Evolutionary conservation across 2,113 vertebrate species (phyloP), one percentile per base, ranked within the genome.

Genomic region (Cryptotis parvus): DNA sequence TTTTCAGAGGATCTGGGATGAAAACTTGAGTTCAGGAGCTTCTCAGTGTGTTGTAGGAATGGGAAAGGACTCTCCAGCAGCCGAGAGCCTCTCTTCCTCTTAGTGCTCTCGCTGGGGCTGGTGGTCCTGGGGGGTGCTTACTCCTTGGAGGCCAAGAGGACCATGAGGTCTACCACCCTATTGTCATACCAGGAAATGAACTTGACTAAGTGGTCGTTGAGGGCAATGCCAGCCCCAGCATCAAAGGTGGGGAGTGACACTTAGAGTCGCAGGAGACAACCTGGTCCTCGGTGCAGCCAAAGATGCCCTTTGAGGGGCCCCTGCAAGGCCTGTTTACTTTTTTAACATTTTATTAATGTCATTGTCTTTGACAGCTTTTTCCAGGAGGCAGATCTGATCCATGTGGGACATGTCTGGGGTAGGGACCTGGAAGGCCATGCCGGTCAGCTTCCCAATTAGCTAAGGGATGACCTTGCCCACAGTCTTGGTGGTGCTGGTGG

Each of bases 391-490:
- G 4, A 99, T 99, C 96, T 99, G 97, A 95, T 99, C 99, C 91
- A 99, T 99, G 16, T 99, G 99, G 0, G 99, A 99, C 84, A 99
- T 99, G 0, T 99, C 99, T 96, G 99, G 98, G 69, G 98, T 99
- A 83, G 99, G 99, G 18, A 99, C 99, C 86, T 99, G 98, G 99
- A 99, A 99, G 92, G 99, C 99, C 99, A 99, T 99, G 93, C 99
- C 99, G 6, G 99, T 99, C 90, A 99, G 98, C 95, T 99, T 99
- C 87, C 99, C 99, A 0, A 99, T 99, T 74, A 99, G 98, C 95
- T 99, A 99, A n/a, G 99, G 99, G 94, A 99, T 99, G 96, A 99
- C 99, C 95, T 99, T 99, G 96, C 99, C 99, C 12, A 99, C 99
- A 92, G 99, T 99, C 96, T 99, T 99, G 87, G 99, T 99, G 20